A percentile compares a stretch with the other conserved stretches of the same genome.
These are phyloP conservation scores for Bicyclus anynana DNA, from an alignment of 1,140 invertebrate genomes.

Conservation along the genomic window DNA sequence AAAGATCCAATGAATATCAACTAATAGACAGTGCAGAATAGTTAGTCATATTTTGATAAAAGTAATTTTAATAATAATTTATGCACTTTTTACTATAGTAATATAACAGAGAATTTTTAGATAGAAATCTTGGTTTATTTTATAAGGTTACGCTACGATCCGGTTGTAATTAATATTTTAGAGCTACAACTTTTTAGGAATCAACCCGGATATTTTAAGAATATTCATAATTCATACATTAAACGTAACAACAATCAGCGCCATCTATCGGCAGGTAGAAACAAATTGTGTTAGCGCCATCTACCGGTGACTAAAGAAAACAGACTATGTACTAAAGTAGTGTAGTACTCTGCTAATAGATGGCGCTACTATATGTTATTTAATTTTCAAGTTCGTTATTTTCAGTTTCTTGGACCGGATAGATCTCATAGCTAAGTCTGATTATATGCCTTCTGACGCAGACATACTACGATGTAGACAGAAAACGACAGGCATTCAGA, in stretches of 20 bases:
- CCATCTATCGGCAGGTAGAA: neutral
- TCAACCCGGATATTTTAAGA: neutral
- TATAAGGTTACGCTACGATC: too few relatives aligned
- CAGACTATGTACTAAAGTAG: too few relatives aligned
- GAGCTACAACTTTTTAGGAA: neutral
- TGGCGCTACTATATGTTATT: neutral
- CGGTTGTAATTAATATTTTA: neutral
- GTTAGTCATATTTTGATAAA: conserved; percentile 65
- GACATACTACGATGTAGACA: conserved; percentile 85
- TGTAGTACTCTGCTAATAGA: neutral
- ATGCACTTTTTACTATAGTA: neutral
- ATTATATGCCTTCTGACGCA: conserved; percentile 82
- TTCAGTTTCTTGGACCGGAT: conserved; percentile 83
- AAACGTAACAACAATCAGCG: neutral
- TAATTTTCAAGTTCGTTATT: conserved; percentile 10
- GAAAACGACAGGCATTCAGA: conserved; percentile 84
- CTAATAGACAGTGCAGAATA: conserved; percentile 90
- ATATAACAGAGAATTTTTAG: too few relatives aligned
- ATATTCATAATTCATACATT: neutral
- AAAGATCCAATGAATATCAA: conserved; percentile 87
- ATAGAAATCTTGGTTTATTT: too few relatives aligned
- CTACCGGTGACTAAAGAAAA: too few relatives aligned
- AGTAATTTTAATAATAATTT: neutral
- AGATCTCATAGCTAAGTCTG: conserved; percentile 76
- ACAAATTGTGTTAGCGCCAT: too few relatives aligned